A percentile compares a stretch with the other conserved stretches of the same genome.
Conservation (phyloP, 2,888 invertebrate genomes). For the Drosophila maculinotata region DNA sequence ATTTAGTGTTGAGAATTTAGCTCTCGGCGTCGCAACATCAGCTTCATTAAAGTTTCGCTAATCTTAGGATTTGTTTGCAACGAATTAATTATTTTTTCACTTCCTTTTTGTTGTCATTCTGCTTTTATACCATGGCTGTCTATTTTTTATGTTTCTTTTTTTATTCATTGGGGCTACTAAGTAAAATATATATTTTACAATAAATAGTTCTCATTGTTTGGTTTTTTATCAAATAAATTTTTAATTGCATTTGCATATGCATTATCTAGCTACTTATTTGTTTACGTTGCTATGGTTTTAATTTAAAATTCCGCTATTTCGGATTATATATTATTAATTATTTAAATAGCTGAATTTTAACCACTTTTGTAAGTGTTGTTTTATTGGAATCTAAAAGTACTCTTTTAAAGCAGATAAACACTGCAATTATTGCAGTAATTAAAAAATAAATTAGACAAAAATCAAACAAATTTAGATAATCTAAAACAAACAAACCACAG, state of each 20-base stretch:
- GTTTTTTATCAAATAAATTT: constrained; percentile 3
- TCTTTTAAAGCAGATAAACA: background rate
- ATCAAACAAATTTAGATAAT: background rate
- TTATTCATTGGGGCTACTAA: background rate
- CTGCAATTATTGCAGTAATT: background rate
- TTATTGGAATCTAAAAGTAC: background rate
- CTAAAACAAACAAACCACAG: background rate
- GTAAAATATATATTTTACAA: background rate
- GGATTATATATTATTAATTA: constrained; percentile 2
- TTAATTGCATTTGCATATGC: constrained; percentile 4
- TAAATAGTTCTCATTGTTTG: background rate
- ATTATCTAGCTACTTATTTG: constrained; percentile 5
- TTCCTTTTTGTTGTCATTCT: no score
- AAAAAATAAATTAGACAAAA: background rate
- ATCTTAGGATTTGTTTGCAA: background rate
- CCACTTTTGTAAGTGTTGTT: background rate
- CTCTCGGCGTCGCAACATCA: background rate
- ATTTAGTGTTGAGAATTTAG: background rate
- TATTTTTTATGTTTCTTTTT: background rate
- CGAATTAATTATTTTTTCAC: background rate
- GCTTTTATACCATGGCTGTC: background rate
- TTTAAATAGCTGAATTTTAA: background rate
- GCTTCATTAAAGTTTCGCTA: constrained; percentile 5
- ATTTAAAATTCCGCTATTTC: constrained; percentile 4
- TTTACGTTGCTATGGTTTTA: constrained; percentile 4